A percentile compares a stretch with the other conserved stretches of the same genome.
phyloP scores from a whole-genome alignment of 23 tunicate species.

The Oikopleura albicans region DNA sequence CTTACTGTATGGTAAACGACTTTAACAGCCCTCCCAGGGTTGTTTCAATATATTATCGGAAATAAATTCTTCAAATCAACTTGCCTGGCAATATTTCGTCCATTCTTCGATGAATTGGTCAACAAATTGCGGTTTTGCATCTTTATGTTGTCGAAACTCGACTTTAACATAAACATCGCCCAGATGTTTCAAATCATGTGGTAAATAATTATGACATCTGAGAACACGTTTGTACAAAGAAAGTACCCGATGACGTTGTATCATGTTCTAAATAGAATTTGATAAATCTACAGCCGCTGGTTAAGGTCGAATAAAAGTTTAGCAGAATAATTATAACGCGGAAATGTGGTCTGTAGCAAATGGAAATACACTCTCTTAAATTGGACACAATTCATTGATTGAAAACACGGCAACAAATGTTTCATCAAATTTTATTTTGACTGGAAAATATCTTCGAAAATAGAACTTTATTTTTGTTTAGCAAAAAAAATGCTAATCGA shows the following conservation, averaged over 20 bases:
- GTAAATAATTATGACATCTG: constrained; percentile 37
- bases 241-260: constrained; percentile 20
- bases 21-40: too few species aligned
- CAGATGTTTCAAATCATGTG: constrained; percentile 40
- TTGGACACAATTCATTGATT: too few species aligned
- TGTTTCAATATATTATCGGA: background rate
- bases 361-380: too few species aligned
- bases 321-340: too few species aligned
- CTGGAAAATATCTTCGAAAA: too few species aligned
- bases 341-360: too few species aligned
- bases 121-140: constrained; percentile 41
- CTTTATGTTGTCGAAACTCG: constrained; percentile 68
- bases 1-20: too few species aligned
- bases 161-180: constrained; percentile 80
- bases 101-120: constrained; percentile 65
- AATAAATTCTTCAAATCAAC: background rate
- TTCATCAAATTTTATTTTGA: too few species aligned
- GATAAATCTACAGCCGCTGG: too few species aligned
- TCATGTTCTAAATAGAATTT: background rate
- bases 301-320: too few species aligned
- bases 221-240: constrained; percentile 49
- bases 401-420: too few species aligned
- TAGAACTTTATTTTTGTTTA: background rate
- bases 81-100: constrained; percentile 32
- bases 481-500: too few species aligned